Base-by-base conservation (phyloP, 2,888 invertebrate species). In the Sepiola atlantica region DNA sequence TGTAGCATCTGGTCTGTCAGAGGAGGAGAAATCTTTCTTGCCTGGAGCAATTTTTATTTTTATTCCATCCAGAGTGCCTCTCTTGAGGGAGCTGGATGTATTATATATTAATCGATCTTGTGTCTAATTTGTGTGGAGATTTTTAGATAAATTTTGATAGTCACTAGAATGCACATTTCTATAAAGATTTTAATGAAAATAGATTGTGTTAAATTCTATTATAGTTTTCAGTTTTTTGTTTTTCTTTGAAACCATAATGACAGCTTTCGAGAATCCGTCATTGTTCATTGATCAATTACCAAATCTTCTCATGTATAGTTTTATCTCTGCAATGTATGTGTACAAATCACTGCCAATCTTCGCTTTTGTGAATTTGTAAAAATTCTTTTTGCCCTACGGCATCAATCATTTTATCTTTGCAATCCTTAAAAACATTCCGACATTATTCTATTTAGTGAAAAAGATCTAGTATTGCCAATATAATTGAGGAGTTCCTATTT, bases 341-440 rank as follows among this genome's bases (percentile, higher is more conserved):
- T 77, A 77, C 32, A 77, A 77, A 77, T 77, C 77, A 77, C 77
- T 77, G 77, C 77, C 77, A 77, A 77, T 32, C n/a, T 77, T 77
- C n/a, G 28, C 77, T 77, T 61, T 45, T 8, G 6, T 61, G 21
- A 6, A 57, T 61, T 14, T 77, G n/a, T 3, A 6, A n/a, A n/a
- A n/a, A 16, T 32, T 32, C n/a, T 4, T 32, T 77, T 32, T 77
- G n/a, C 4, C n/a, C 16, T n/a, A 77, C n/a, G 77, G 32, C 16
- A 32, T 77, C 16, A 18, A n/a, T 77, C n/a, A 77, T 18, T 77
- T 32, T 32, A 18, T n/a, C n/a, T 77, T 77, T n/a, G 16, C 77
- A 77, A 28, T 10, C 45, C 77, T 24, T 28, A 77, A 77, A 77
- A 77, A 1, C 77, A 28, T 77, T 77, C 24, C 77, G 28, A 28